Base-by-base conservation (phyloP, 2,113 vertebrate genomes). In the Pedetes capensis region DNA sequence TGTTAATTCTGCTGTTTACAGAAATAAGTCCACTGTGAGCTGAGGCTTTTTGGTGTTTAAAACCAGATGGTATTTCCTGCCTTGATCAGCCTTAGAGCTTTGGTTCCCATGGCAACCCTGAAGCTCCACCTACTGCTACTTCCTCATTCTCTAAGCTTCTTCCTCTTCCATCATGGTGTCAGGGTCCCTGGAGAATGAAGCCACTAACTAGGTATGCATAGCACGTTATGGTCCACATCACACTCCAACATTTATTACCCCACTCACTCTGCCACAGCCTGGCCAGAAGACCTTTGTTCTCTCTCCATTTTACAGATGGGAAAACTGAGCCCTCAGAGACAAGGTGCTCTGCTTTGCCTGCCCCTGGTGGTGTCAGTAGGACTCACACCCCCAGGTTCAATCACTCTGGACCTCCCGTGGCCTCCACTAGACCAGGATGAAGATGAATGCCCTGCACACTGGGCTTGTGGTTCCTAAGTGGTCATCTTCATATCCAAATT, bases 61-160 rank as follows among this genome's bases (percentile, higher is more conserved):
- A 97, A 93, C 96, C 97, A 97, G 97, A 97, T 97, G 97, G 97
- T 97, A 96, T 95, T 97, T 97, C 96, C 97, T 97, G 97, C 96
- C 91, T 97, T 93, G 94, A 96, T 97, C 95, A 96, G 96, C 85
- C 88, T 96, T 11, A 32, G 97, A 93, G 96, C 95, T 95, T 90
- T 88, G 90, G 97, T 97, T 97, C 82, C 97, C 95, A 97, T 97
- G 95, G 95, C 94, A 97, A 97, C 97, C 93, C 69, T 9, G 2
- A 96, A 95, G 97, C 96, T 96, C 95, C 96, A 93, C 94, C 96
- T 96, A 97, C 96, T 95, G 96, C 91, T 95, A 97, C 96, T 96
- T 97, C 72, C 75, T 91, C 0, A 8, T 84, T 96, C 95, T 94
- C 96, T 3, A n/a, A 95, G 96, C 78, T 90, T 80, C 97, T 96